A percentile compares a stretch with the other conserved stretches of the same genome.
phyloP scores from a whole-genome alignment of 2,888 invertebrate species.

The Hypolimnas misippus region DNA sequence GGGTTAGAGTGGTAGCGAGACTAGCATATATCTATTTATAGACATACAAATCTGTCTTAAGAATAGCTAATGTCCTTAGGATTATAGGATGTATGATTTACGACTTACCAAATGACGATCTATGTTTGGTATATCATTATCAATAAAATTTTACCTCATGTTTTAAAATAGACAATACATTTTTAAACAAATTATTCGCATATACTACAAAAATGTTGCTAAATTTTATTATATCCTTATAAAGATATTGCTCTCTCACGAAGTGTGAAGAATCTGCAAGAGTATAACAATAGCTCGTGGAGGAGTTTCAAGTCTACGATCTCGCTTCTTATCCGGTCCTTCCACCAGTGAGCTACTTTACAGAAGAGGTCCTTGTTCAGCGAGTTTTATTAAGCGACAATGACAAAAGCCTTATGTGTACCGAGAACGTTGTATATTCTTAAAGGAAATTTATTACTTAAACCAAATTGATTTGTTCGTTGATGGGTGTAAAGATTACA shows the following conservation, averaged over 20 bases:
- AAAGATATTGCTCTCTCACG: background rate
- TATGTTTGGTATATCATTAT: too few species aligned
- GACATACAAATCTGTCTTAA: too few species aligned
- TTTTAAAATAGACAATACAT: background rate
- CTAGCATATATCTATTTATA: too few species aligned
- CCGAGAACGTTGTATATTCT: background rate
- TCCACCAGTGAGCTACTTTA: background rate
- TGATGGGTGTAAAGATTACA: too few species aligned
- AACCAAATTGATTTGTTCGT: background rate
- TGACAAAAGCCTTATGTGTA: background rate
- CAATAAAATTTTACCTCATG: background rate
- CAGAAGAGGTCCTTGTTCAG: background rate
- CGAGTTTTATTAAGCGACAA: background rate
- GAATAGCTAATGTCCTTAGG: too few species aligned
- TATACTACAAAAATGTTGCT: background rate
- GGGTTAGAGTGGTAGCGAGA: too few species aligned
- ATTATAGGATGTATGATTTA: too few species aligned
- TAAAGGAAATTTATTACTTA: background rate
- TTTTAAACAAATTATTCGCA: too few species aligned
- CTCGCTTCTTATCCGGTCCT: background rate
- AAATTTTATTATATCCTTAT: background rate
- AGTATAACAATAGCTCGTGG: background rate
- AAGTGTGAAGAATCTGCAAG: background rate
- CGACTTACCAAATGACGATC: too few species aligned
- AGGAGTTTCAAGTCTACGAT: background rate